phyloP scores from a whole-genome alignment of 2,888 invertebrate species.

The Nomada fucata region DNA sequence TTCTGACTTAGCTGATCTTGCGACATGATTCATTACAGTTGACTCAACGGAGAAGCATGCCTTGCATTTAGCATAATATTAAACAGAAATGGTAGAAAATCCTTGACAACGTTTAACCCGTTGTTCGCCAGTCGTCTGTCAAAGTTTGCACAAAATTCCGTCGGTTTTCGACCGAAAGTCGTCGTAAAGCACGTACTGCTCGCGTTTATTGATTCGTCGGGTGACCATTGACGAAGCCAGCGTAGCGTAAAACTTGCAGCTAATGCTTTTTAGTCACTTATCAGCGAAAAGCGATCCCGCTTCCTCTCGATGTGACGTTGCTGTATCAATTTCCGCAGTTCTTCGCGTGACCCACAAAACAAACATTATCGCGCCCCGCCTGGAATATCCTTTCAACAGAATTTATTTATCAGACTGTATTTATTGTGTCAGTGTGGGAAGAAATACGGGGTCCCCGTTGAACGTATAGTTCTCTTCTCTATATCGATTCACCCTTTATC shows the following conservation, averaged over 20 bases:
- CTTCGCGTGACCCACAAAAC: background rate
- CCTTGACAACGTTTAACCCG: background rate
- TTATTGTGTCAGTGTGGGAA: slow-evolving; percentile 10
- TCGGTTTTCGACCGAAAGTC: background rate
- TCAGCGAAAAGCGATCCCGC: background rate
- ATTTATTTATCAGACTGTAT: slow-evolving; percentile 28
- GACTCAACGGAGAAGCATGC: background rate
- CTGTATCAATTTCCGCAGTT: slow-evolving; percentile 21
- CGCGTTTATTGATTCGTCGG: slow-evolving; percentile 1
- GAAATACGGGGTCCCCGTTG: background rate
- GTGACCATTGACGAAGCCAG: background rate
- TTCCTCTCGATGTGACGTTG: background rate
- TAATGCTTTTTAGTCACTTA: slow-evolving; percentile 19
- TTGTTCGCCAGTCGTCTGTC: background rate
- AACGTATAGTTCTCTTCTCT: background rate
- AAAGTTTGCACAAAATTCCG: background rate
- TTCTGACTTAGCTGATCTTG: background rate
- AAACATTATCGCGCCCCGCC: slow-evolving; percentile 16
- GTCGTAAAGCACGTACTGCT: background rate
- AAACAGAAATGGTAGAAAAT: background rate
- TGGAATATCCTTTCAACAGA: slow-evolving; percentile 8
- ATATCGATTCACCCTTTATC: too few relatives aligned
- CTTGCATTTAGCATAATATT: background rate
- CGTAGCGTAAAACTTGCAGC: slow-evolving; percentile 3
- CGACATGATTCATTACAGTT: background rate